phyloP scores from a whole-genome alignment of 2,113 vertebrate species.

The Strigops habroptila region DNA sequence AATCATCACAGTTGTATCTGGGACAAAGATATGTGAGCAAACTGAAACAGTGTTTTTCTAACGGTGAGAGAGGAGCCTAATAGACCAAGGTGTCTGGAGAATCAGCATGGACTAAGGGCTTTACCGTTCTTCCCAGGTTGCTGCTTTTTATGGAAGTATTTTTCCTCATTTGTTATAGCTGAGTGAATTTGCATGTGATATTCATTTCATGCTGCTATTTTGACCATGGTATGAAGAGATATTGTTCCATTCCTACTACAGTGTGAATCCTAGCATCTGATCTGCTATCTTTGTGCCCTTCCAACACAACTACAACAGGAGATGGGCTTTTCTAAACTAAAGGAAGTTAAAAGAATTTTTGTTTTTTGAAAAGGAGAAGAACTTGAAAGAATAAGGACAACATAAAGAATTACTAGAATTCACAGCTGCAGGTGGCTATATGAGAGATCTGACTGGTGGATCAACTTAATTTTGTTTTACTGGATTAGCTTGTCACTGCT shows the following conservation, averaged over 20 bases:
- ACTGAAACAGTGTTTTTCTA: neutral
- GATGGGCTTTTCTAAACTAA: neutral
- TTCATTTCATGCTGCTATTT: conserved; percentile 16
- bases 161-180: neutral
- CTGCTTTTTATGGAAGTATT: conserved; percentile 3
- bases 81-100: neutral
- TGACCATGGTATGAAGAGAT: neutral
- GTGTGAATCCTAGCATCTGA: neutral
- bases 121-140: neutral
- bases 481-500: neutral
- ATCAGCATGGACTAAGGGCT: neutral
- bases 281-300: neutral
- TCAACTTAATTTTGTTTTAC: neutral
- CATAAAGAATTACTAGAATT: neutral
- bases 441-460: neutral
- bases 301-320: neutral
- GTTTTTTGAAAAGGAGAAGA: neutral
- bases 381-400: neutral
- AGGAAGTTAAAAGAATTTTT: neutral
- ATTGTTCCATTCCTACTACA: neutral
- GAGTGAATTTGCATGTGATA: neutral
- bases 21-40: neutral
- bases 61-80: neutral
- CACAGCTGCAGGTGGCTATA: neutral
- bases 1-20: neutral